These are phyloP conservation scores for Eulemur rubriventer DNA, from an alignment of 2,797 vertebrate genomes.

Conservation along the genomic window DNA sequence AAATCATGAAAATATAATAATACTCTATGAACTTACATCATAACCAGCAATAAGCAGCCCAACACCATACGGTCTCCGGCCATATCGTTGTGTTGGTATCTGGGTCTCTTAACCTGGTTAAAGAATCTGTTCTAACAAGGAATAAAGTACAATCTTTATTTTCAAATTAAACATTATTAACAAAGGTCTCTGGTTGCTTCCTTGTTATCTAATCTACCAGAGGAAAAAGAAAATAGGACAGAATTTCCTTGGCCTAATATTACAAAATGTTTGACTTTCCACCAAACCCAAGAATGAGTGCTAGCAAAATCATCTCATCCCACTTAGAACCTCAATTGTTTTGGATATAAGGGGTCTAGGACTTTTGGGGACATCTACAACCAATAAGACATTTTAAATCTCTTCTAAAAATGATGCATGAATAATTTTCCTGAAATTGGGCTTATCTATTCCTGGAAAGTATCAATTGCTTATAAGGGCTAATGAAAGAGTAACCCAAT, in stretches of 20 bases:
- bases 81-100: slow-evolving; percentile 97
- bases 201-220: not conserved
- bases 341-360: not conserved
- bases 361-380: not conserved
- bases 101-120: slow-evolving; percentile 93
- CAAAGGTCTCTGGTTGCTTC: not conserved
- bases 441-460: not conserved
- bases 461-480: not conserved
- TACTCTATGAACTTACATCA: slow-evolving; percentile 90
- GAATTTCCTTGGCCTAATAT: not conserved
- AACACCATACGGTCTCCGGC: slow-evolving; percentile 96
- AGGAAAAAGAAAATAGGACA: not conserved
- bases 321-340: not conserved
- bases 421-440: slow-evolving; percentile 39
- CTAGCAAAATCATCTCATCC: slow-evolving; percentile 27
- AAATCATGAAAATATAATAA: slow-evolving; percentile 41
- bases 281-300: not conserved
- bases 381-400: slow-evolving; percentile 37
- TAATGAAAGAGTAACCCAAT: slow-evolving; percentile 19
- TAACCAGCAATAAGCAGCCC: slow-evolving; percentile 97
- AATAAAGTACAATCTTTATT: slow-evolving; percentile 28
- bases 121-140: slow-evolving; percentile 78
- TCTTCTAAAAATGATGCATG: not conserved
- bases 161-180: slow-evolving; percentile 57
- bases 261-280: not conserved